Evolutionary conservation across 2,888 invertebrate species (phyloP).

Genomic region (Clivina fossor): DNA sequence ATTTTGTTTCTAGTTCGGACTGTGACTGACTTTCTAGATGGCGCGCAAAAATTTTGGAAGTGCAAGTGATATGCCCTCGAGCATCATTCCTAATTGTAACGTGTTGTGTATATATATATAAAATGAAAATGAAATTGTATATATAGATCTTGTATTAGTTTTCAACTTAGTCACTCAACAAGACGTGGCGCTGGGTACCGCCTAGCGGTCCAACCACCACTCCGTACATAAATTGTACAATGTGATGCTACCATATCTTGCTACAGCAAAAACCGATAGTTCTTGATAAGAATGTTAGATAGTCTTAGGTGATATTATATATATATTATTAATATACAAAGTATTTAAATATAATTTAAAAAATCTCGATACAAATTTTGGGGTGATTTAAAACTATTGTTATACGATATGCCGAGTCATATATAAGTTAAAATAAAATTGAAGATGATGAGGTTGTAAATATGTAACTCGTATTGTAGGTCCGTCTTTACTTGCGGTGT

Average conservation of each 20-base stretch:
- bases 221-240: conserved; percentile 46
- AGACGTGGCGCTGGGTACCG: conserved; percentile 20
- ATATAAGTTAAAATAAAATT: conserved; percentile 43
- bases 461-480: conserved; percentile 45
- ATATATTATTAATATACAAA: conserved; percentile 38
- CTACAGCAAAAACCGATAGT: conserved; percentile 53
- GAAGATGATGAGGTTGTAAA: conserved; percentile 43
- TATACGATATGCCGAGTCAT: conserved; percentile 53
- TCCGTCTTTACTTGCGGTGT: conserved; percentile 7
- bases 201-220: conserved; percentile 11
- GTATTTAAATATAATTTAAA: conserved; percentile 42
- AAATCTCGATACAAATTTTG: conserved; percentile 48
- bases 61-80: conserved; percentile 17
- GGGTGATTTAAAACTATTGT: conserved; percentile 53
- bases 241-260: conserved; percentile 83
- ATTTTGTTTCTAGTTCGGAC: neutral
- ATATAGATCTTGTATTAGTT: conserved; percentile 22
- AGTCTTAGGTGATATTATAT: conserved; percentile 25
- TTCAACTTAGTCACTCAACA: conserved; percentile 20
- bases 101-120: conserved; percentile 21
- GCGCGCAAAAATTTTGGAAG: neutral
- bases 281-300: conserved; percentile 37
- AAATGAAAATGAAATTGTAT: conserved; percentile 16
- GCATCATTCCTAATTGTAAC: conserved; percentile 15
- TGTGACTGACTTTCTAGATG: too few species aligned